Evolutionary conservation across 2,888 invertebrate species (phyloP).

Genomic region (Pheosia tremula): DNA sequence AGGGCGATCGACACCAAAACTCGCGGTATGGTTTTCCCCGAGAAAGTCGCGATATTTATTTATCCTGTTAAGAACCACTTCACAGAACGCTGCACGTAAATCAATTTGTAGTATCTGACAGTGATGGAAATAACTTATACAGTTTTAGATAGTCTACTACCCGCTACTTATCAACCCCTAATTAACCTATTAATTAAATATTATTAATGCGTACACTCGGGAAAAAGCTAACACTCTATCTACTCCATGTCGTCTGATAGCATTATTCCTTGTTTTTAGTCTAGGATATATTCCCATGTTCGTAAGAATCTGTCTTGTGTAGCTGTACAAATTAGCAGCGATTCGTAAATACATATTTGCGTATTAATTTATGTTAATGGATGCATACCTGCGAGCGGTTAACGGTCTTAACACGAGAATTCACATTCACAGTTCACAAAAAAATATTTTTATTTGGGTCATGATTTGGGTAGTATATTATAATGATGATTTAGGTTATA

Average conservation of each 20-base stretch:
- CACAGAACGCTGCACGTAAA: neutral
- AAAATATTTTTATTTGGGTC: neutral
- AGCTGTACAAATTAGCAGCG: neutral
- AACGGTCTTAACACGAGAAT: neutral
- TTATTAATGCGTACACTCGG: neutral
- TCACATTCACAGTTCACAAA: neutral
- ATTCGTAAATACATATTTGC: neutral
- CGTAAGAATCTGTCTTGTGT: neutral
- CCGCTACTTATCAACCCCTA: too few relatives aligned
- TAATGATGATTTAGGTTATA: too few relatives aligned
- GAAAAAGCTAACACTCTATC: too few relatives aligned
- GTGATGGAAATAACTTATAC: neutral
- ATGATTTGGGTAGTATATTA: neutral
- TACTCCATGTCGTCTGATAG: too few relatives aligned
- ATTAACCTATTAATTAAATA: too few relatives aligned
- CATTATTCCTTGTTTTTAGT: too few relatives aligned
- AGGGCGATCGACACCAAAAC: slow-evolving; percentile 13
- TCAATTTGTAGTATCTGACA: neutral
- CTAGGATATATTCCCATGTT: too few relatives aligned
- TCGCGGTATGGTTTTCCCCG: slow-evolving; percentile 20
- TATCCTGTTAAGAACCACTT: slow-evolving; percentile 17
- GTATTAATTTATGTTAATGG: slow-evolving; percentile 2
- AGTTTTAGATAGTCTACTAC: neutral
- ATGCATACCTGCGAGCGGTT: neutral
- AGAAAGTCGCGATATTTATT: slow-evolving; percentile 22